phyloP scores from a whole-genome alignment of 2,888 invertebrate species.

The Schizotus pectinicornis region DNA sequence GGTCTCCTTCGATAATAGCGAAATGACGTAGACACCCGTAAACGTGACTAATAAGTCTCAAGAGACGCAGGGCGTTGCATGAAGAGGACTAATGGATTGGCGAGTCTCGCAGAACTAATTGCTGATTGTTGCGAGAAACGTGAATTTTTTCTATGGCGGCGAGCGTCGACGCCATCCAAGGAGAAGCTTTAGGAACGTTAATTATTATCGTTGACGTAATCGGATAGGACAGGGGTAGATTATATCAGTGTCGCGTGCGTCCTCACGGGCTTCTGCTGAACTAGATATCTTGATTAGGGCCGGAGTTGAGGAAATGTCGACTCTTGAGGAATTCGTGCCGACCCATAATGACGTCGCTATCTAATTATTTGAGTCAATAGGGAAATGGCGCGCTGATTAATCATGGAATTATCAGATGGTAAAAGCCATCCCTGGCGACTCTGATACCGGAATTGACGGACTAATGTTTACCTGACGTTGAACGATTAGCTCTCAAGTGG shows the following conservation, averaged over 20 bases:
- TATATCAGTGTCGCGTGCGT: conserved; percentile 30
- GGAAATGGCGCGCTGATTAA: conserved; percentile 23
- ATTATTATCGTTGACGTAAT: conserved; percentile 30
- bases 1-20: too few species aligned
- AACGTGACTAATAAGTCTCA: too few species aligned
- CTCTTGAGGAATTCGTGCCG: neutral
- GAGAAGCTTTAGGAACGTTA: conserved; percentile 28
- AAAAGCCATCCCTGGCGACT: neutral
- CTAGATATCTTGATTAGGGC: conserved; percentile 1
- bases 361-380: conserved; percentile 15
- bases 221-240: conserved; percentile 22
- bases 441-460: too few species aligned
- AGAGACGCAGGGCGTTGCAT: too few species aligned
- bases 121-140: too few species aligned
- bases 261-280: conserved; percentile 17
- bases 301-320: too few species aligned
- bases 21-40: too few species aligned
- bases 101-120: too few species aligned
- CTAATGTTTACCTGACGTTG: neutral
- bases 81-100: too few species aligned
- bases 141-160: neutral
- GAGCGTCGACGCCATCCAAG: conserved; percentile 7
- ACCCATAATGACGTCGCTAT: neutral
- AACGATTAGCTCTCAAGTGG: conserved; percentile 10
- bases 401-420: conserved; percentile 7